Percentiles rank a stretch among this genome's conserved stretches.
phyloP scores from a whole-genome alignment of 2,797 vertebrate species.

The Cuniculus paca region DNA sequence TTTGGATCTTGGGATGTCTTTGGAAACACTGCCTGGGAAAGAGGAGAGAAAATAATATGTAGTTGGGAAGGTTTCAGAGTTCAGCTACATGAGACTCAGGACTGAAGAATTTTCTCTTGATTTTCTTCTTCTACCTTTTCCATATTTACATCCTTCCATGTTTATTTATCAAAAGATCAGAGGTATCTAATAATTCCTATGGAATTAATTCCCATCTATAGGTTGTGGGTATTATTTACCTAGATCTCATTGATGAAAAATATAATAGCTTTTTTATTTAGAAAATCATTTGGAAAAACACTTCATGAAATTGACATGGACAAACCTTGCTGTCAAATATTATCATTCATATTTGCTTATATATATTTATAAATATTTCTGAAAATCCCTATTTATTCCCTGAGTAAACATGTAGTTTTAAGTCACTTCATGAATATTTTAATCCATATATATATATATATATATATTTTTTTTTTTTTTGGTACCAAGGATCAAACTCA shows the following conservation, averaged over 20 bases:
- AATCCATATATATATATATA: constrained; percentile 47
- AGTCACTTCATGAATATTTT: constrained; percentile 60
- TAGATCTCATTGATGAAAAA: constrained; percentile 27
- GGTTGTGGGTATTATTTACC: not conserved
- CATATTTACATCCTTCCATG: constrained; percentile 9
- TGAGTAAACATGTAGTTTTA: constrained; percentile 64
- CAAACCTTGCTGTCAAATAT: constrained; percentile 39
- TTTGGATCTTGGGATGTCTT: not conserved
- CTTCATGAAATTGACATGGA: not conserved
- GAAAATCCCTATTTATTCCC: constrained; percentile 43
- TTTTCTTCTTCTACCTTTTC: constrained; percentile 6
- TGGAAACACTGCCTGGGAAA: not conserved
- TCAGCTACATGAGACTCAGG: not conserved
- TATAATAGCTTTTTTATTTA: not conserved
- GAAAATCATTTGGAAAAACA: constrained; percentile 45
- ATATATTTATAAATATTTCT: constrained; percentile 59
- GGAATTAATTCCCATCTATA: constrained; percentile 3
- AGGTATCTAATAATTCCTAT: constrained; percentile 41
- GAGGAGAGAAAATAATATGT: not conserved
- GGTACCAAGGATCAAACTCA: too few relatives aligned
- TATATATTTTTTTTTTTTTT: too few relatives aligned
- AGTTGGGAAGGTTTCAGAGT: not conserved
- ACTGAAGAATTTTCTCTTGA: not conserved
- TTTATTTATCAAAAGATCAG: constrained; percentile 37
- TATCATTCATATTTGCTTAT: constrained; percentile 33